Evolutionary conservation across 2,888 invertebrate genomes (phyloP), one percentile per base, ranked within the genome.

Genomic region (Ophion costatus): DNA sequence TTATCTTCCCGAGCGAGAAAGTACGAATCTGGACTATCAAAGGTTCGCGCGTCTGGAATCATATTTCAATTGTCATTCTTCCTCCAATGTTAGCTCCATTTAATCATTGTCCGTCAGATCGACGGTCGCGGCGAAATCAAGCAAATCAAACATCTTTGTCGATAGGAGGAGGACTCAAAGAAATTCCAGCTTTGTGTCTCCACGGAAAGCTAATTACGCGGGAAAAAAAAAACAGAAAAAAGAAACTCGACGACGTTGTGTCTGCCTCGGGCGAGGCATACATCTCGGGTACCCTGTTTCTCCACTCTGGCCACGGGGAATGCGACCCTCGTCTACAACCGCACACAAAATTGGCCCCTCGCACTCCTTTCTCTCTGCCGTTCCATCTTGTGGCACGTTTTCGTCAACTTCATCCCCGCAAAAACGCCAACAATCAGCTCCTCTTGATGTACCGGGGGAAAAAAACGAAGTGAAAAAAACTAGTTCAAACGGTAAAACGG

Each of bases 171-270:
- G 7, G 0, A 56, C 33, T 56, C 9, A 6, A 73, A 84, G 87
- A 88, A 89, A 88, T 86, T 81, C 86, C 74, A 85, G 74, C 81
- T 87, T 84, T 29, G 69, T 66, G 80, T 80, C 80, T 87, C 86
- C 83, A 84, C 90, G 86, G 89, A 38, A 90, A 89, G 91, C 88
- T 90, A 90, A 91, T 91, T 90, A 91, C 86, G 86, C 71, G 80
- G 80, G 79, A 86, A 1, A 86, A 56, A 89, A 89, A 89, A 87
- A 83, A 83, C 86, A 83, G 88, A 84, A 89, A 89, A 90, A 78
- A 77, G 4, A 17, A 14, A 14, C 17, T 51, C 51, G 51, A 51
- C 69, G 74, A 89, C 81, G 84, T 84, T 86, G 75, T 88, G 90
- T 88, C 83, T 75, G 86, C 90, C 88, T 84, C 45, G 56, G 79